Evolutionary conservation across 2,888 invertebrate genomes (phyloP), one percentile per base, ranked within the genome.

Genomic region (Eupithecia pulchellata): DNA sequence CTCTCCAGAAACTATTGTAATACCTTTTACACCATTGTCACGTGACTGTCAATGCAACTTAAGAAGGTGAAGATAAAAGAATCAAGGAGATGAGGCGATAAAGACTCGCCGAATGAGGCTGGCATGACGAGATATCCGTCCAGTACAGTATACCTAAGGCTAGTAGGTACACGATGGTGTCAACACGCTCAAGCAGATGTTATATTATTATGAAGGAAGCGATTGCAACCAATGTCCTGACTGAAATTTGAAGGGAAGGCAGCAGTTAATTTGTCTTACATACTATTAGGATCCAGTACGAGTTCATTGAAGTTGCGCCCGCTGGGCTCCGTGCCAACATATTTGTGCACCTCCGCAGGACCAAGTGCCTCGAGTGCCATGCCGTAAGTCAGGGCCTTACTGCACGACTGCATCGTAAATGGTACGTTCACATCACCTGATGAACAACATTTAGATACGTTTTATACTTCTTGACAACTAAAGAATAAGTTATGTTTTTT

Each of bases 251-350:
- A 47, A 20, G 2, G 4, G 42, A n/a, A n/a, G n/a, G n/a, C n/a
- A 39, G n/a, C 42, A 47, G n/a, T 20, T 42, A 70, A 77, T 78
- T 66, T 76, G 9, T 47, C 42, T 3, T 79, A 95, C 97, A 95
- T 91, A 99, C 99, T 98, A 84, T 98, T 97, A 84, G 97, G 96
- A 95, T 99, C 99, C 81, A 99, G 95, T 79, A 98, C 97, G 75
- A 99, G 96, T 94, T 98, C 99, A 91, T 99, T 99, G 92, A 99
- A 99, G 91, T 98, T 98, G 75, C 98, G 95, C 4, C 99, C 99
- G 84, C 98, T 98, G 11, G 99, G 99, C 94, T 99, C 99, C 80
- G 99, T 99, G 71, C 99, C 99, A 75, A 99, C 97, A 87, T 98
- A 99, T 81, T 97, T 96, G 92, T 99, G 99, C 20, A 99, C 98